phyloP scores from a whole-genome alignment of 1,140 invertebrate genomes.

The Nymphalis io region DNA sequence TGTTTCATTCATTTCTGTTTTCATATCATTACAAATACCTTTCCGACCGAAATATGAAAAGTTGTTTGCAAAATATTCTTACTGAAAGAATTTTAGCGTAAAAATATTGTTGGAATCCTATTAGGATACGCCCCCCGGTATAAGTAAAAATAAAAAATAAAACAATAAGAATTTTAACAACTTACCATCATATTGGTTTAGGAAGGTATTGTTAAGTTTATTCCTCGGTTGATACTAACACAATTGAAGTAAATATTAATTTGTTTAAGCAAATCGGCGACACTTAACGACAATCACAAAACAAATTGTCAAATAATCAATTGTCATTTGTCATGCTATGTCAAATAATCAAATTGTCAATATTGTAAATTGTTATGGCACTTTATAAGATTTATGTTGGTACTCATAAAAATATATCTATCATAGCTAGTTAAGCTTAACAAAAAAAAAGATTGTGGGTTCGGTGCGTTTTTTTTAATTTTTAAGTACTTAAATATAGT shows the following conservation, averaged over 20 bases:
- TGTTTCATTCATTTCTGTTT: too few relatives aligned
- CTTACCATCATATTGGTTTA: conserved; percentile 42
- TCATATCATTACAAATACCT: too few relatives aligned
- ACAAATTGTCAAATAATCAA: conserved; percentile 17
- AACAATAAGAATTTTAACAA: conserved; percentile 7
- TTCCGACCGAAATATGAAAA: too few relatives aligned
- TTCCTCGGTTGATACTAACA: neutral
- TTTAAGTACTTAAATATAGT: too few relatives aligned
- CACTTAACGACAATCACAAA: conserved; percentile 13
- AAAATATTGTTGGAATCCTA: conserved; percentile 22
- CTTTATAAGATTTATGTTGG: too few relatives aligned
- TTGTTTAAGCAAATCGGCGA: conserved; percentile 2
- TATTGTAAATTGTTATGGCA: too few relatives aligned
- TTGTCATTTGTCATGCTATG: conserved; percentile 11
- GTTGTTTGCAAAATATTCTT: neutral
- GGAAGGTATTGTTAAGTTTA: conserved; percentile 3
- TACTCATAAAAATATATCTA: too few relatives aligned
- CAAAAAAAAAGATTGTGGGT: neutral
- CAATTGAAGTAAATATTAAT: conserved; percentile 7
- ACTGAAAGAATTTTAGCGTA: neutral
- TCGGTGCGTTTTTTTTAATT: too few relatives aligned
- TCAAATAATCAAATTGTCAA: neutral
- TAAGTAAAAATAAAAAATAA: conserved; percentile 10
- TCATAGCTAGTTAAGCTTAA: too few relatives aligned
- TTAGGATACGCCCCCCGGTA: conserved; percentile 42